Evolutionary conservation across 2,888 invertebrate species (phyloP), one percentile per base, ranked within the genome.

Genomic region (Cordilura impudica): DNA sequence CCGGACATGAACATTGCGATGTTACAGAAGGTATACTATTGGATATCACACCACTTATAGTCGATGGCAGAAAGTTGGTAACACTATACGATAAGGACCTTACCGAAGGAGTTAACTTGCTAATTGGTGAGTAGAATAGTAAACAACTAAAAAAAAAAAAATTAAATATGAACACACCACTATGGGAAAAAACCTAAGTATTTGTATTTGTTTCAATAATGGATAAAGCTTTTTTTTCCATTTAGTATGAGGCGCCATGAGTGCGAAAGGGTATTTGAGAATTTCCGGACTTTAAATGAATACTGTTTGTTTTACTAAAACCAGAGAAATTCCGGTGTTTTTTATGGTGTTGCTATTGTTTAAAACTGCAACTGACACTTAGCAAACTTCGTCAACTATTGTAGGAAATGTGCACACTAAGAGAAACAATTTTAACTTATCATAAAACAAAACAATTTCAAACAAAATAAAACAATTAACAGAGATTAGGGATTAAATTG

Each of bases 11-110:
- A 85, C 93, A 93, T 85, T 94, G 94, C 87, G 94, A 94, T 87
- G 92, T 93, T 81, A 93, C 93, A 12, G 94, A 94, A 83, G 94
- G 94, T 61, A 93, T 93, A 87, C 90, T 94, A 10, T 89, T 94
- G 75, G 94, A 94, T 88, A 94, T 94, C 83, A 93, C 93, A 58
- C 94, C 94, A 10, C 91, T 94, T 78, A 92, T 93, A 84, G 93
- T 94, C 83, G 92, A 92, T 84, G 93, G 93, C 53, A 90, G 90
- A 83, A 93, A 94, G 85, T 91, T 94, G 82, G 93, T 94, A 87
- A 94, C 94, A 5, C 91, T 94, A 26, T 94, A 94, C 86, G 94
- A 94, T 88, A 94, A 94, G 89, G 94, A 94, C 88, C 91, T 94
- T 80, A 93, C 93, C 58, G 94, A 94, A 87, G 94, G 94, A 81